These are phyloP conservation scores for Synergus umbraculus DNA, from an alignment of 2,888 invertebrate genomes.

Conservation along the genomic window DNA sequence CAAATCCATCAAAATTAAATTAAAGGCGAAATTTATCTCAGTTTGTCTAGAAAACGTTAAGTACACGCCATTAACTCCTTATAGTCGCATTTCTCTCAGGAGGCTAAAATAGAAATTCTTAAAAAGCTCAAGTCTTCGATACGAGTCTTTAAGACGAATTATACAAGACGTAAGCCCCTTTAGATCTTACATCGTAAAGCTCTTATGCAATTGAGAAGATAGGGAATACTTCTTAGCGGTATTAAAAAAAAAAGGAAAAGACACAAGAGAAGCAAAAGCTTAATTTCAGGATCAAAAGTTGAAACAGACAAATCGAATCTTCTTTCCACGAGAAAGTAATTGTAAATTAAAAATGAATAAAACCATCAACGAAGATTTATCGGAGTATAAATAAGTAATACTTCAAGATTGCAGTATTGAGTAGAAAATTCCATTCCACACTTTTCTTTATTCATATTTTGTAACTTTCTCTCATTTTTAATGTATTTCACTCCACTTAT, in stretches of 20 bases:
- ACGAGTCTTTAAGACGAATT: constrained; percentile 29
- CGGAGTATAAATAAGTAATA: not conserved
- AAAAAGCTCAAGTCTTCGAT: constrained; percentile 12
- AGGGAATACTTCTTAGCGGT: not conserved
- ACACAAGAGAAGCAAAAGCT: not conserved
- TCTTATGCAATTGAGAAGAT: constrained; percentile 29
- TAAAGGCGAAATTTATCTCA: not conserved
- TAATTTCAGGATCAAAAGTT: not conserved
- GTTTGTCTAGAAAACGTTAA: not conserved
- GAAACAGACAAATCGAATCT: not conserved
- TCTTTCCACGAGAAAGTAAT: not conserved
- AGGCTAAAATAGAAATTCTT: constrained; percentile 10
- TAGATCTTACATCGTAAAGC: constrained; percentile 19
- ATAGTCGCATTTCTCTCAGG: not conserved
- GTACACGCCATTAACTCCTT: not conserved
- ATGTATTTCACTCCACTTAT: not conserved
- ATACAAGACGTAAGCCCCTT: constrained; percentile 28
- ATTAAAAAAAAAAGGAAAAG: not conserved
- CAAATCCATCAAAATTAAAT: too few species aligned
- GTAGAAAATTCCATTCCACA: not conserved
- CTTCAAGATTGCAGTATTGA: not conserved
- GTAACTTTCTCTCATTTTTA: not conserved
- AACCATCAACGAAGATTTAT: not conserved
- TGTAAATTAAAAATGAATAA: constrained; percentile 22
- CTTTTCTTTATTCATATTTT: not conserved